Evolutionary conservation across 2,113 vertebrate genomes (phyloP), one percentile per base, ranked within the genome.

Genomic region (Vidua chalybeata): DNA sequence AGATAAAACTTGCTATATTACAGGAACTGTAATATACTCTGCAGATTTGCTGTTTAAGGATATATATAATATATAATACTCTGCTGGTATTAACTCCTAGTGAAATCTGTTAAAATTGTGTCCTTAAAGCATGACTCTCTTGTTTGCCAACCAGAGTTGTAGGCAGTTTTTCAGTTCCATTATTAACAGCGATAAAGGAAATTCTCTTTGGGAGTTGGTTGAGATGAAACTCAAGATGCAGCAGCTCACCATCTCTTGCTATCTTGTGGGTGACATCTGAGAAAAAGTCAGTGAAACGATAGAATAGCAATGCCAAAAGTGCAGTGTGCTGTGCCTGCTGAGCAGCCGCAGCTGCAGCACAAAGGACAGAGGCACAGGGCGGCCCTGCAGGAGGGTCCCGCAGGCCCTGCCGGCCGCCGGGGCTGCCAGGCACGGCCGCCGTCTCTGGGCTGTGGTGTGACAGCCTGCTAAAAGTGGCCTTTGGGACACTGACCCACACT

Each of bases 291-390:
- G 51, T 27, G 21, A 24, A 78, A 3, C 3, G 33, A 43, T 2
- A 4, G 28, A 35, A 9, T 0, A 39, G 46, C 74, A 39, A 1
- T 2, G 26, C 6, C 1, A 10, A 3, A 52, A 28, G 66, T 2
- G 33, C 13, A 4, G 22, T 0, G 63, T 5, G 80, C 46, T 1
- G 56, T 6, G 68, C 55, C 7, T 1, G 84, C 68, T 6, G 69
- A 15, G 15, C 81, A 6, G 63, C 2, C 3, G 27, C 33, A 14
- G 4, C 30, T 35, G 63, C 87, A 68, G 80, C 87, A 84, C 80
- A 28, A 64, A 30, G 94, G 90, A 64, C 63, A 66, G 80, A 93
- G 81, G 68, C 52, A 3, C 31, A 4, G 66, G 1, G 5, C 2
- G 10, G 56, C 51, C 67, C 43, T 2, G 58, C 67, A 1, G 58